Conservation (phyloP, 2,113 vertebrate species). For the Pseudolaguvia tuberculata region DNA sequence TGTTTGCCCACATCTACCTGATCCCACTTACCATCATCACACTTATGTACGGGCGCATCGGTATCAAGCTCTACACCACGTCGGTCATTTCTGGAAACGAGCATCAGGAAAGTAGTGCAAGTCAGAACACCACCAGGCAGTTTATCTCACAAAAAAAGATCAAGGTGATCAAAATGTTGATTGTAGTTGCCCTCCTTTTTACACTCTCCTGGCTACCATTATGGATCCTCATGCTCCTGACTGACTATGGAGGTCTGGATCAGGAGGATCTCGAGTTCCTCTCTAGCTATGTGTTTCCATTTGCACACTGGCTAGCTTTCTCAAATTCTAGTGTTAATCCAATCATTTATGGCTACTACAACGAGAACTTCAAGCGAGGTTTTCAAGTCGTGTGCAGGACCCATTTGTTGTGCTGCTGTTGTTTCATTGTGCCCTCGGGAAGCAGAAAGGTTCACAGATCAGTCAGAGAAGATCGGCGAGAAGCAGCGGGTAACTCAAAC, state of each 20-base stretch:
- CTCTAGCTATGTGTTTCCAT: slow-evolving; percentile 72
- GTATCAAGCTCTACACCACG: slow-evolving; percentile 66
- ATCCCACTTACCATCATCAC: slow-evolving; percentile 68
- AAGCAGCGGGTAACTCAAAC: slow-evolving; percentile 46
- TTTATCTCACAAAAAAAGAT: slow-evolving; percentile 69
- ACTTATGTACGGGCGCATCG: slow-evolving; percentile 71
- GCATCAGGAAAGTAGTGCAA: slow-evolving; percentile 18
- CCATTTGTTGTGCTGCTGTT: slow-evolving; percentile 46
- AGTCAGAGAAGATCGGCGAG: slow-evolving; percentile 41
- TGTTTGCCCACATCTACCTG: slow-evolving; percentile 73
- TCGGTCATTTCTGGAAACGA: slow-evolving; percentile 55
- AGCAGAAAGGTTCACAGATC: slow-evolving; percentile 34
- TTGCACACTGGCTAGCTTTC: slow-evolving; percentile 78
- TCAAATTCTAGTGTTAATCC: slow-evolving; percentile 76
- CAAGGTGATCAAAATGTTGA: slow-evolving; percentile 76
- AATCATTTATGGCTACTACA: slow-evolving; percentile 78
- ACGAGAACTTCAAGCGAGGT: slow-evolving; percentile 74
- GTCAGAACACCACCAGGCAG: slow-evolving; percentile 46
- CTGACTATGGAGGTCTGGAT: slow-evolving; percentile 66
- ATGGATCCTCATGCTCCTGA: slow-evolving; percentile 75
- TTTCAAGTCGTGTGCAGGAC: slow-evolving; percentile 66
- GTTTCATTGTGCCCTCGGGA: background rate
- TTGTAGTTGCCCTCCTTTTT: slow-evolving; percentile 72
- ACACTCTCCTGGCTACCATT: slow-evolving; percentile 76
- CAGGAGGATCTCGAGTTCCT: slow-evolving; percentile 65